These are phyloP conservation scores for Triplophysa tibetana DNA, from an alignment of 2,113 vertebrate genomes.

Conservation along the genomic window DNA sequence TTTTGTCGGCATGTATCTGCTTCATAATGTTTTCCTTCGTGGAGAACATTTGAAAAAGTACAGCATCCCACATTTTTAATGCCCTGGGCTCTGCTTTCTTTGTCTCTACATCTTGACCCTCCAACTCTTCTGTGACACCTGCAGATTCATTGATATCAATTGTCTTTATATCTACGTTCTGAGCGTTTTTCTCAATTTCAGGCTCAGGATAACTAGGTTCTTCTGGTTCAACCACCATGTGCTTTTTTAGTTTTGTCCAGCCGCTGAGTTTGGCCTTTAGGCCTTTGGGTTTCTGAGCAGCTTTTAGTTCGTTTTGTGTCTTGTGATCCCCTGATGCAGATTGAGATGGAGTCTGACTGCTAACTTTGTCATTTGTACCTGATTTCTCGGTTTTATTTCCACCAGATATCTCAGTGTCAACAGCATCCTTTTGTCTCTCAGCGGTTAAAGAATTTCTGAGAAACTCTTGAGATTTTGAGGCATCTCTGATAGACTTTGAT, in stretches of 20 bases:
- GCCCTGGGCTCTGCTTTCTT: conserved; percentile 70
- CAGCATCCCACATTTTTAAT: conserved; percentile 89
- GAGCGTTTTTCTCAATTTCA: conserved; percentile 52
- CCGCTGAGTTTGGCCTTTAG: conserved; percentile 73
- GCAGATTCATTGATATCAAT: conserved; percentile 4
- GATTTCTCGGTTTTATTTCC: not conserved
- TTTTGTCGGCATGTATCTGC: conserved; percentile 65
- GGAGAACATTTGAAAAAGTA: conserved; percentile 86
- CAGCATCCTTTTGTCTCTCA: not conserved
- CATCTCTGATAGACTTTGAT: not conserved
- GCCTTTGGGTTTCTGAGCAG: conserved; percentile 64
- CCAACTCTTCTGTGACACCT: conserved; percentile 32
- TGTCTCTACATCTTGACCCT: conserved; percentile 54
- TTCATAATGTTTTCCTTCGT: conserved; percentile 71
- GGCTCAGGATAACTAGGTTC: conserved; percentile 64
- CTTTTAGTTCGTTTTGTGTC: conserved; percentile 20
- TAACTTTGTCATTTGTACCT: not conserved
- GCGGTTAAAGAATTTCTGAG: not conserved
- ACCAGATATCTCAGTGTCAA: not conserved
- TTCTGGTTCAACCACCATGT: conserved; percentile 81
- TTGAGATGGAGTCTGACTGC: not conserved
- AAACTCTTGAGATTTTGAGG: not conserved
- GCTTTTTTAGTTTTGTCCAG: conserved; percentile 87
- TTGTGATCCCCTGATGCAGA: not conserved
- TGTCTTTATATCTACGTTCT: conserved; percentile 21